Base-by-base conservation (phyloP, 2,113 vertebrate species). In the Hydrochoerus hydrochaeris region DNA sequence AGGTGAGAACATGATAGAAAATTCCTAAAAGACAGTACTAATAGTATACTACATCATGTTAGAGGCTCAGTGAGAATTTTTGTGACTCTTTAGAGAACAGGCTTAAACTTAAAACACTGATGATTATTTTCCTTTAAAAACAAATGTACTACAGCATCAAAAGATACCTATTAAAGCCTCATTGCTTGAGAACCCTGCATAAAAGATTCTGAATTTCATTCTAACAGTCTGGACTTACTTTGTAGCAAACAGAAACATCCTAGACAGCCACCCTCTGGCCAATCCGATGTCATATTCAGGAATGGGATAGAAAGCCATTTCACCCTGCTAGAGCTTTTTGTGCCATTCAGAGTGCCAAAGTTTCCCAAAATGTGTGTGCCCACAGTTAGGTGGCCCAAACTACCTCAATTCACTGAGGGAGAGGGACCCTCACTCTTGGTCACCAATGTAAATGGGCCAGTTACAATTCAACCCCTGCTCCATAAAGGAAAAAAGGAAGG, bases 171-270 rank as follows among this genome's bases (percentile, higher is more conserved):
- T 58, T 73, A 92, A 65, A 91, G 73, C 62, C 62, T 78, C 63
- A 4, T 32, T 60, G 32, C 30, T 24, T 46, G 28, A 54, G 88
- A 73, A 63, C 28, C 20, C 41, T 65, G 28, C 44, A 35, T 7
- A 28, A 91, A 69, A 88, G 81, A 46, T 12, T 69, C 67, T 60
- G 71, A 88, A 80, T 32, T 77, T 91, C 84, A 88, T 85, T 65
- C 69, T 60, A 62, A 85, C 0, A 26, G 41, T 7, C 8, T 80
- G 46, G 44, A 75, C 95, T 98, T 99, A 99, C 98, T 98, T 99
- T 96, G 97, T 65, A 19, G 98, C 98, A 96, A 99, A 98, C 89
- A 98, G 97, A 91, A 99, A 98, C 89, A 99, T 98, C 94, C 95
- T 98, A 85, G 98, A 98, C 88, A 99, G 98, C 93, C 99, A 94